Conservation (phyloP, 1,140 invertebrate genomes). For the Octopus sinensis region DNA sequence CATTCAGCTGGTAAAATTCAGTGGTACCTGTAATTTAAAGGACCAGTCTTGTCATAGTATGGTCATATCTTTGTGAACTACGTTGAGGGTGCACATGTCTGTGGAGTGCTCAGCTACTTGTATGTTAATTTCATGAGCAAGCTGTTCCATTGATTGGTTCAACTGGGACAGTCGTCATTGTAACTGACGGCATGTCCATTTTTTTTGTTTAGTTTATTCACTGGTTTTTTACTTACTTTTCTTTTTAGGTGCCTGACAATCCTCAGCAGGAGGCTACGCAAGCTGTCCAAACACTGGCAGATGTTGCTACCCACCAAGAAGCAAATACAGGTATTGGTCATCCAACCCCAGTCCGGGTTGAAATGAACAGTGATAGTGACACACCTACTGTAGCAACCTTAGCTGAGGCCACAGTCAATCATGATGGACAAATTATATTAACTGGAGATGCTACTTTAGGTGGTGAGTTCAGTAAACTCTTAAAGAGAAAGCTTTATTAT, state of each 20-base stretch:
- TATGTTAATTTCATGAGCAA: no score
- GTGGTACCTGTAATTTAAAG: no score
- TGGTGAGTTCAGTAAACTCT: slow-evolving; percentile 61
- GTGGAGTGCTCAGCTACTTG: no score
- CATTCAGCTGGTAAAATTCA: no score
- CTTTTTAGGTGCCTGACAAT: slow-evolving; percentile 27
- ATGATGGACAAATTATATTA: slow-evolving; percentile 91
- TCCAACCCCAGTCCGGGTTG: slow-evolving; percentile 62
- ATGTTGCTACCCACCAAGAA: slow-evolving; percentile 64
- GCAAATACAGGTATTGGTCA: slow-evolving; percentile 18
- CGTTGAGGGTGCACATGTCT: no score
- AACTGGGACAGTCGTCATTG: no score
- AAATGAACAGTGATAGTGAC: slow-evolving; percentile 70
- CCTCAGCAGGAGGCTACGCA: slow-evolving; percentile 64
- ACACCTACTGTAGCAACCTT: slow-evolving; percentile 56
- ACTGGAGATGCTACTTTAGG: slow-evolving; percentile 77
- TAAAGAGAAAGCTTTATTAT: no score
- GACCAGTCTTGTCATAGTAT: no score
- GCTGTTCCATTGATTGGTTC: no score
- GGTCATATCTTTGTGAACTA: no score
- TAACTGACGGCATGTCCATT: no score
- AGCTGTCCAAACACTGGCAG: slow-evolving; percentile 70
- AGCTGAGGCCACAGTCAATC: slow-evolving; percentile 79
- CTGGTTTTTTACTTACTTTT: background rate
- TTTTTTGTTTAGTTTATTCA: no score